Conservation (phyloP, 1,140 invertebrate genomes). For the Phenacoccus solenopsis region DNA sequence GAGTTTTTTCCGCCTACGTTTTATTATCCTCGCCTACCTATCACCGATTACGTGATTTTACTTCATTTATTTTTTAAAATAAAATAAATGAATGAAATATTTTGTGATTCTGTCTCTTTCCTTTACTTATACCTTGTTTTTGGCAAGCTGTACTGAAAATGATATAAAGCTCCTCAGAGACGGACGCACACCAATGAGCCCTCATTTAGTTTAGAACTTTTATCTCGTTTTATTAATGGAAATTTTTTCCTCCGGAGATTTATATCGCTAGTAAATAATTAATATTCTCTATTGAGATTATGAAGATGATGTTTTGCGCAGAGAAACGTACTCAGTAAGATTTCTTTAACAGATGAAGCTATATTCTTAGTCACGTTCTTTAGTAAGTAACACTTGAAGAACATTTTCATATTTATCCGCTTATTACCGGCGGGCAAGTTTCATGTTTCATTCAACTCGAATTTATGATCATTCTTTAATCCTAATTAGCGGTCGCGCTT, state of each 20-base stretch:
- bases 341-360: not conserved
- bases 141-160: not conserved
- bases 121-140: not conserved
- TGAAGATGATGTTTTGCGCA: not conserved
- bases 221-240: slow-evolving; percentile 2
- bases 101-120: not conserved
- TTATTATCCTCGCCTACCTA: no score
- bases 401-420: no score
- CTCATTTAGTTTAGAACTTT: not conserved
- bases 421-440: no score
- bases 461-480: not conserved
- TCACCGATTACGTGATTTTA: no score
- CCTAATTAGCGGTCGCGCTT: not conserved
- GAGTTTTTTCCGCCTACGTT: no score
- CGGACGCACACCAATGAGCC: not conserved
- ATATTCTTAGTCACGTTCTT: no score
- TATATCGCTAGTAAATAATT: not conserved
- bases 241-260: not conserved
- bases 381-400: not conserved
- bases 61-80: not conserved
- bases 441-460: not conserved
- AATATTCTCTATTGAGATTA: slow-evolving; percentile 3
- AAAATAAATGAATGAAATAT: not conserved
- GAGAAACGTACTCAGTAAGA: not conserved
- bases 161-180: not conserved